Base-by-base conservation (phyloP, 2,888 invertebrate genomes). In the Chouioia cunea region DNA sequence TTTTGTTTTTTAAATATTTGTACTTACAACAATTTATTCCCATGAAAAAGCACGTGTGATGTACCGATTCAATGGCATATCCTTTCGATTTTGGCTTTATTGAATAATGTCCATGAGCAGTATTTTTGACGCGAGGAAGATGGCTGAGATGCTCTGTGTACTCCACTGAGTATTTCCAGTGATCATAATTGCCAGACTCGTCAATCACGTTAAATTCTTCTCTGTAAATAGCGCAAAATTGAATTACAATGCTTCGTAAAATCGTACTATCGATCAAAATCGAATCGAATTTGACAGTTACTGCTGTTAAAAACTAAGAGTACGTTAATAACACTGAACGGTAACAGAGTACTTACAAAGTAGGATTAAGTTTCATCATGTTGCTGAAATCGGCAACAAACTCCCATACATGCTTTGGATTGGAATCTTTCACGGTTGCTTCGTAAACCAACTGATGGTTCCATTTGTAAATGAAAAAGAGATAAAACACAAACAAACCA, bases 361-460 rank as follows among this genome's bases (percentile, higher is more conserved):
- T 91, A 18, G 92, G 92, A 85, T 93, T 92, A 43, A 93, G 85
- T 75, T 88, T 86, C 78, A 89, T 89, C 89, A 91, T 90, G 81
- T 93, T 92, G 78, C 89, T 91, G 78, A 93, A 93, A 85, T 93
- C 93, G 0, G 92, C 91, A n/a, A 92, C 89, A 83, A 88, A 92
- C 82, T 92, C 91, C 92, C 93, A 93, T 44, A 91, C 90, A 36
- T 86, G 86, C 78, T 88, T 88, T 18, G 93, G 89, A 78, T 88
- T 87, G 0, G 88, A 85, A 76, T 90, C 87, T 46, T 85, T 82
- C 76, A 93, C 86, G 74, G 86, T 84, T 62, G 86, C 86, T 76
- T 89, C 88, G 15, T 79, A 79, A 18, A 74, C 70, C 16, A 79
- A 79, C 46, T 76, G 75, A 73, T 82, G 75, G 2, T 74, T 78